A percentile compares a stretch with the other conserved stretches of the same genome.
Evolutionary conservation across 2,797 vertebrate species (phyloP).

Genomic region (Enteromius viviparus): DNA sequence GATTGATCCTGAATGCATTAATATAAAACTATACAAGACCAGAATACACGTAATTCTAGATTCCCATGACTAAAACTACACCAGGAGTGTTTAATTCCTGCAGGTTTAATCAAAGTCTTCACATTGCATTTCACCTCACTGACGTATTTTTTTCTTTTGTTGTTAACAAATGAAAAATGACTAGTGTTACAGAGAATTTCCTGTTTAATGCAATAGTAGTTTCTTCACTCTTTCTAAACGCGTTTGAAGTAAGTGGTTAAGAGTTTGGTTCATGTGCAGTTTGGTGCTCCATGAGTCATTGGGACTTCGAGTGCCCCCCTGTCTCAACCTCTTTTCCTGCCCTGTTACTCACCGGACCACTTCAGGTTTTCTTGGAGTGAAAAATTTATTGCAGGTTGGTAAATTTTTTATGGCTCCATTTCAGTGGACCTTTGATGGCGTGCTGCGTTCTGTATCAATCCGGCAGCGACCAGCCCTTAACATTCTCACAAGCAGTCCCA

Average conservation of each 20-base stretch:
- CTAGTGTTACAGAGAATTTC: not conserved
- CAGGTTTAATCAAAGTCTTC: conserved; percentile 67
- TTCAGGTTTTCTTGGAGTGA: conserved; percentile 68
- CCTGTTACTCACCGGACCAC: conserved; percentile 55
- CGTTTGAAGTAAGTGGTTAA: not conserved
- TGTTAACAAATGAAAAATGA: conserved; percentile 32
- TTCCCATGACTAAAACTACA: conserved; percentile 62
- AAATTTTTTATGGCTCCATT: conserved; percentile 76
- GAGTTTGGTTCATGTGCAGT: not conserved
- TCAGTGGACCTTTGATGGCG: conserved; percentile 71
- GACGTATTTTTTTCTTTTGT: conserved; percentile 53
- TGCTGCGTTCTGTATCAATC: conserved; percentile 70
- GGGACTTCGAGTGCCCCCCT: conserved; percentile 47
- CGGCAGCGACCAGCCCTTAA: conserved; percentile 63
- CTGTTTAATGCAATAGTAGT: not conserved
- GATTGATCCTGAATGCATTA: conserved; percentile 68
- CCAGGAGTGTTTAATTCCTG: conserved; percentile 64
- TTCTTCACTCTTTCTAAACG: not conserved
- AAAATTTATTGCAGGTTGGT: conserved; percentile 73
- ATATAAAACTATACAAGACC: conserved; percentile 66
- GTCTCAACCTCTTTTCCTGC: conserved; percentile 52
- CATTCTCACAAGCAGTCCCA: conserved; percentile 57
- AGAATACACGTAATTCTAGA: conserved; percentile 51
- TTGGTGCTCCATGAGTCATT: conserved; percentile 37
- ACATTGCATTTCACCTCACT: conserved; percentile 66